Base-by-base conservation (phyloP, 2,797 vertebrate genomes). In the Phyllotis vaccarum region DNA sequence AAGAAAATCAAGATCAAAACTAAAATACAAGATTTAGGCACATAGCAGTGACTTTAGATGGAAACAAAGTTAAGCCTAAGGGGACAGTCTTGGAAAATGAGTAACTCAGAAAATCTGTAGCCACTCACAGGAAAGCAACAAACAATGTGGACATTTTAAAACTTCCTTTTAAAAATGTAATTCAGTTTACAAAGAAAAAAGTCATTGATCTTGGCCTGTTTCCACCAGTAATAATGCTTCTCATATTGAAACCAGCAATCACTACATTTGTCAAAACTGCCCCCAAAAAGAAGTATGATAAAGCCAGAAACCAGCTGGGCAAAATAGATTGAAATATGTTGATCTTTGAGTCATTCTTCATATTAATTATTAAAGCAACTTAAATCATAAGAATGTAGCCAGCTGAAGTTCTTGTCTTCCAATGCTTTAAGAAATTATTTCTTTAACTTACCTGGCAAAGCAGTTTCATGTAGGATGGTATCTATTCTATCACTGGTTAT, bases 121-220 rank as follows among this genome's bases (percentile, higher is more conserved):
- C 56, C 37, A n/a, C 81, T 80, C 22, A 86, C 75, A 92, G 89
- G 40, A 87, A 92, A 94, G 37, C 85, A 91, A 37, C 43, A 94
- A 91, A 66, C 49, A 79, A 88, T 3, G 12, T 7, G 16, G 10
- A 7, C 86, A 43, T 95, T 96, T 94, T 83, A 90, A 95, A 31
- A 37, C 78, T 88, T 85, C 80, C 37, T 24, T 85, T 34, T n/a
- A 13, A 24, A 83, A 83, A 83, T 62, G 80, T 58, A 79, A 91
- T 90, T 95, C 34, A 58, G 21, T 95, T 97, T 89, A 22, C 40
- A 58, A 86, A 95, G n/a, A 90, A 89, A 91, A 76, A 83, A 89
- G 62, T 49, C 22, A 86, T 79, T 94, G 70, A 91, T 83, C 37
- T 96, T 97, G 82, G 49, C 29, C 64, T 78, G 3, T 37, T 52